Conservation (phyloP, 2,797 vertebrate species). For the Pseudochromis fuscus region DNA sequence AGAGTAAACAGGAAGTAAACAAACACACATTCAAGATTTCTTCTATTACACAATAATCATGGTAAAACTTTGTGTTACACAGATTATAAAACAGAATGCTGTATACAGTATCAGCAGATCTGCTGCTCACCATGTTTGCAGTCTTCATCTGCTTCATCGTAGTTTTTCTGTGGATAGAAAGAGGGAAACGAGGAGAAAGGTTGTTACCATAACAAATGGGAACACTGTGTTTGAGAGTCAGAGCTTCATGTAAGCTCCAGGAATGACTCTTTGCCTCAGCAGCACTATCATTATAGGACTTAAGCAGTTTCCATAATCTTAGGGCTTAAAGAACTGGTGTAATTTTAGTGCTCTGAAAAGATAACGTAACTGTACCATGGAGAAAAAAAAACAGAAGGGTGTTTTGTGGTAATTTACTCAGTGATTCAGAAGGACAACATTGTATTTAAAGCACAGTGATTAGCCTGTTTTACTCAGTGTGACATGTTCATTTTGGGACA, state of each 20-base stretch:
- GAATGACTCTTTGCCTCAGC: slow-evolving; percentile 45
- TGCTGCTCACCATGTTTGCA: slow-evolving; percentile 94
- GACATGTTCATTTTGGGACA: not conserved
- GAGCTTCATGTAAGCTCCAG: slow-evolving; percentile 26
- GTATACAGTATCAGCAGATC: slow-evolving; percentile 4
- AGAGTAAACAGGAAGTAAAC: not conserved
- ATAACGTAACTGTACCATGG: slow-evolving; percentile 32
- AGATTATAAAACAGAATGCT: not conserved
- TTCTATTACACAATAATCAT: not conserved
- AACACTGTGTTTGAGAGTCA: slow-evolving; percentile 38
- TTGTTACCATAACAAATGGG: slow-evolving; percentile 38
- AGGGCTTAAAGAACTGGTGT: slow-evolving; percentile 48
- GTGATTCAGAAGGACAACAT: slow-evolving; percentile 20
- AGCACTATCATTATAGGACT: slow-evolving; percentile 59
- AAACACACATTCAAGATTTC: not conserved
- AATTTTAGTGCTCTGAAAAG: slow-evolving; percentile 52
- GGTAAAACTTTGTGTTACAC: slow-evolving; percentile 12
- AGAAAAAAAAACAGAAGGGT: slow-evolving; percentile 21
- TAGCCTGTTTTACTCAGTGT: not conserved
- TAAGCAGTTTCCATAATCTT: slow-evolving; percentile 58
- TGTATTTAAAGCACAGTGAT: slow-evolving; percentile 17
- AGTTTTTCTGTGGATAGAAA: slow-evolving; percentile 92
- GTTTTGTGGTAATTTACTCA: slow-evolving; percentile 24
- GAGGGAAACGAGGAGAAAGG: slow-evolving; percentile 9
- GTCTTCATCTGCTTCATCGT: slow-evolving; percentile 99